Base-by-base conservation (phyloP, 2,797 vertebrate species). In the Novumbra hubbsi region DNA sequence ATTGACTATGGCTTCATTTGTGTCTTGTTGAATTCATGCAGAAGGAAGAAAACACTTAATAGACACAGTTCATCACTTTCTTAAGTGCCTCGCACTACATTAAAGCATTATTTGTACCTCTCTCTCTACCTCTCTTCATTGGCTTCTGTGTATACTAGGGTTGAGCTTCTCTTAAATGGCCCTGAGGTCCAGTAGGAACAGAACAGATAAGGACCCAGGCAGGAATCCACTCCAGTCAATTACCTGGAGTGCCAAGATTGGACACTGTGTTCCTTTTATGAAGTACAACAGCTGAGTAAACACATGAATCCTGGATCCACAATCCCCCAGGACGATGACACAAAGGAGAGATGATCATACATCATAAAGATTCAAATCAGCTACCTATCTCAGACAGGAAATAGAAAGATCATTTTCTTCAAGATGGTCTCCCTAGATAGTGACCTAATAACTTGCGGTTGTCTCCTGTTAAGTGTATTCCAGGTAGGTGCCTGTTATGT, bases 181-280 rank as follows among this genome's bases (percentile, higher is more conserved):
- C 86, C 84, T 78, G 81, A 84, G 82, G 81, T 82, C 87, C 85
- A 87, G 81, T 80, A 70, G 77, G 81, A 79, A 24, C 55, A 27
- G 21, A 81, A 67, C 83, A 73, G 80, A 91, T 91, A 91, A 91
- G 88, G 84, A 91, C 80, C 86, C 73, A 79, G 86, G 87, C 24
- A 79, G 85, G 87, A 88, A 92, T 90, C 85, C 82, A 86, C 84
- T 89, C 80, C 81, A 88, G 90, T 91, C 90, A 92, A 91, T 93
- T 91, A 91, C 85, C 76, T 80, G 85, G 86, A 92, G 90, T 91
- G 92, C 88, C 88, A 87, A 84, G 84, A 92, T 90, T 84, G 91
- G 86, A 86, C 89, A 87, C 80, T 79, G 86, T 77, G 81, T 84
- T 87, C 81, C 75, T 87, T 89, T 91, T 89, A 90, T 91, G 87